Conservation (phyloP, 2,888 invertebrate genomes). For the Aspidapion aeneum region DNA sequence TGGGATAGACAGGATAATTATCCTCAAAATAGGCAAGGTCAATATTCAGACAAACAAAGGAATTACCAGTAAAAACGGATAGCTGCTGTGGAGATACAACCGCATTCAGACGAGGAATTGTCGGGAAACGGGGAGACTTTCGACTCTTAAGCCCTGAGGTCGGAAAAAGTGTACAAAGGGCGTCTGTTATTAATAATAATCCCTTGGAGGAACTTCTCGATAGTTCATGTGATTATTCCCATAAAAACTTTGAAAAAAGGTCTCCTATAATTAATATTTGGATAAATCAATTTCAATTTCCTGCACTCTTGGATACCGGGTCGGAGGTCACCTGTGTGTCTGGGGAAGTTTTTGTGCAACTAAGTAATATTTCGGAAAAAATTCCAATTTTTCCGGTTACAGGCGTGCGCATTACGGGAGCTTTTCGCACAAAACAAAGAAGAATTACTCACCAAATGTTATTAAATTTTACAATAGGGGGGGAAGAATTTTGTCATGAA, state of each 20-base stretch:
- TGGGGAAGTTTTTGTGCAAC: slow-evolving; percentile 5
- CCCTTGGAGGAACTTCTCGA: slow-evolving; percentile 2
- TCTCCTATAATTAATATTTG: slow-evolving; percentile 3
- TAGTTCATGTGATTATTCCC: background rate
- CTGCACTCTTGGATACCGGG: slow-evolving; percentile 10
- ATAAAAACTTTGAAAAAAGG: background rate
- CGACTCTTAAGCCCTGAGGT: slow-evolving; percentile 2
- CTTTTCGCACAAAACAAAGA: slow-evolving; percentile 9
- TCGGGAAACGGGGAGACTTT: no score
- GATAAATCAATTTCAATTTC: slow-evolving; percentile 1
- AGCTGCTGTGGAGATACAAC: no score
- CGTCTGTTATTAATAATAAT: slow-evolving; percentile 5
- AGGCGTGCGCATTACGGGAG: slow-evolving; percentile 8
- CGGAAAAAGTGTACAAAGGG: background rate
- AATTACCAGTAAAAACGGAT: no score
- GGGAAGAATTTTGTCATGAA: background rate
- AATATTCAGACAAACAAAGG: no score
- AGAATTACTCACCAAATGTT: slow-evolving; percentile 7
- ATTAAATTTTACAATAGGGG: slow-evolving; percentile 1
- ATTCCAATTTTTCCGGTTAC: slow-evolving; percentile 10
- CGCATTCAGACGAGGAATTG: slow-evolving; percentile 2
- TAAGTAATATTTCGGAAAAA: background rate
- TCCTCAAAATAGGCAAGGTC: no score
- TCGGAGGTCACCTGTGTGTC: slow-evolving; percentile 10
- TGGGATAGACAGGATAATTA: no score